These are phyloP conservation scores for Drosophila pachea DNA, from an alignment of 1,140 invertebrate species.

Conservation along the genomic window DNA sequence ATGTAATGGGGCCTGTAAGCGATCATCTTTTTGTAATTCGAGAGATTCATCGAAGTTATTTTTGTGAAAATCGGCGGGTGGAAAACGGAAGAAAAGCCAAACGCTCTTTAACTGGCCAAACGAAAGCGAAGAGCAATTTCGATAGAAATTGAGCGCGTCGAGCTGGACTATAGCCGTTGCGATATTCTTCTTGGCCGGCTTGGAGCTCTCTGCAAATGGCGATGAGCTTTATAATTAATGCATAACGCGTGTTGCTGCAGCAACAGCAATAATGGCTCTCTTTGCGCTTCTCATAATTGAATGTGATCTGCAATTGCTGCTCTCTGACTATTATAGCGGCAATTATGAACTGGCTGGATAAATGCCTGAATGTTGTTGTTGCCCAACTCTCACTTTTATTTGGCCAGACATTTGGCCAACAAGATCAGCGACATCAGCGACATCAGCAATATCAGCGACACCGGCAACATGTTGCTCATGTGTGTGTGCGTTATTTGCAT, in stretches of 20 bases:
- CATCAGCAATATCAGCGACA: not conserved
- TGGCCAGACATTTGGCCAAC: conserved; percentile 7
- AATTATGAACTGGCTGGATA: conserved; percentile 23
- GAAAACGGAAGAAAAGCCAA: conserved; percentile 10
- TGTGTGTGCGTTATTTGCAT: conserved; percentile 56
- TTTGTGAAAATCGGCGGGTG: conserved; percentile 30
- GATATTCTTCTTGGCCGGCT: too few species aligned
- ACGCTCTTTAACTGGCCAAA: conserved; percentile 7
- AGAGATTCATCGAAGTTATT: conserved; percentile 20
- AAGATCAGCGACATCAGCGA: too few species aligned
- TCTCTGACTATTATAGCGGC: not conserved
- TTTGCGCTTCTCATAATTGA: conserved; percentile 6
- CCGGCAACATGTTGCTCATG: conserved; percentile 39
- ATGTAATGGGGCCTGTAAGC: conserved; percentile 46
- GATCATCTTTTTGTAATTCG: conserved; percentile 25
- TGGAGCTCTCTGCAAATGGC: too few species aligned
- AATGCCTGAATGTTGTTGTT: conserved; percentile 32
- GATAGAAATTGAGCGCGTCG: too few species aligned
- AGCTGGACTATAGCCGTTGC: too few species aligned
- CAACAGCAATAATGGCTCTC: conserved; percentile 2
- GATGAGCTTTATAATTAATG: too few species aligned
- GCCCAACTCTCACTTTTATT: conserved; percentile 59
- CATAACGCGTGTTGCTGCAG: not conserved
- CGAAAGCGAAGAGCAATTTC: conserved; percentile 4
- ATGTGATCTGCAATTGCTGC: not conserved